phyloP scores from a whole-genome alignment of 2,888 invertebrate species.

The Sarcophaga rosellei region DNA sequence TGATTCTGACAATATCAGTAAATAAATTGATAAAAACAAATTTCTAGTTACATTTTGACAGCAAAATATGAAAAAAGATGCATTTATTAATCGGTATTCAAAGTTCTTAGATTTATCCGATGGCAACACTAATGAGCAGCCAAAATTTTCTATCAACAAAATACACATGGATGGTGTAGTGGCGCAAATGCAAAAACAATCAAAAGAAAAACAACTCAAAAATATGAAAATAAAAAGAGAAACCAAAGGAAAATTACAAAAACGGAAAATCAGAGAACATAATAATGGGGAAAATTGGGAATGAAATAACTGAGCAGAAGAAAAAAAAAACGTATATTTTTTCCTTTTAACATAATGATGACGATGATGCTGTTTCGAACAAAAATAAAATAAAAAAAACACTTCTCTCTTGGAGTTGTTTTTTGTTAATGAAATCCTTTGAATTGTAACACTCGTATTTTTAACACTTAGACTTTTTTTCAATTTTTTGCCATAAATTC shows the following conservation, averaged over 20 bases:
- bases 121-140: slow-evolving; percentile 3
- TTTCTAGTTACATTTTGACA: too few species aligned
- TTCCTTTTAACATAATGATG: slow-evolving; percentile 54
- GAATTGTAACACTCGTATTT: not conserved
- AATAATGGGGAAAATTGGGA: slow-evolving; percentile 44
- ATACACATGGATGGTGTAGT: slow-evolving; percentile 36
- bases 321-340: slow-evolving; percentile 35
- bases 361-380: slow-evolving; percentile 54
- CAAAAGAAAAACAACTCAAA: not conserved
- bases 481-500: not conserved
- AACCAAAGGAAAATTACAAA: slow-evolving; percentile 10
- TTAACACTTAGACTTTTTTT: not conserved
- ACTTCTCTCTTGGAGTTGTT: not conserved
- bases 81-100: not conserved
- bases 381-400: slow-evolving; percentile 28
- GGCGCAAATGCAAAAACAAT: slow-evolving; percentile 62
- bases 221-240: slow-evolving; percentile 34
- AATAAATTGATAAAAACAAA: too few species aligned
- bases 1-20: too few species aligned
- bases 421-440: not conserved
- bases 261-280: slow-evolving; percentile 58
- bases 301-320: slow-evolving; percentile 19
- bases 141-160: slow-evolving; percentile 46
- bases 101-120: not conserved
- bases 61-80: too few species aligned